These are phyloP conservation scores for Cladopsammia gracilis DNA, from an alignment of 64 coral and sea anemone genomes.

Conservation along the genomic window DNA sequence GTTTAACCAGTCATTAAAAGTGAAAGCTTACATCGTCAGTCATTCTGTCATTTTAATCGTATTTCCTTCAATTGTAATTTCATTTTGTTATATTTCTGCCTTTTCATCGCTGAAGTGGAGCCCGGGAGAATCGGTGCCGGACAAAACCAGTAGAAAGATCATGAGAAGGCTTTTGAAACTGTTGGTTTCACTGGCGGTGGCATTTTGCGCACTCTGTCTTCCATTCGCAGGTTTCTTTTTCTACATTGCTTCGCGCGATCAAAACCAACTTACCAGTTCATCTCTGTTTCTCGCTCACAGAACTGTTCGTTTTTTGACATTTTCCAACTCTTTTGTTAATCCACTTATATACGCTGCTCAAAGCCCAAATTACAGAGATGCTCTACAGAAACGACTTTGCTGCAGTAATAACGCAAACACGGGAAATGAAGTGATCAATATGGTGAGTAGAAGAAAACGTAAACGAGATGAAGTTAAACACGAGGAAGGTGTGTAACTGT, in stretches of 20 bases:
- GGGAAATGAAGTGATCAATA: neutral
- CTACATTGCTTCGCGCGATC: neutral
- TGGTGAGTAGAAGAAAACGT: neutral
- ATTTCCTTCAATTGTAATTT: constrained; percentile 1
- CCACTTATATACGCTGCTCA: constrained; percentile 26
- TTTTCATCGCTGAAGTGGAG: neutral
- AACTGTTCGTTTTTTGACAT: constrained; percentile 2
- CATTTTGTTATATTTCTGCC: constrained; percentile 13
- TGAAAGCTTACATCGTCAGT: neutral
- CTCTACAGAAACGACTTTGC: neutral
- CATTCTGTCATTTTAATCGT: neutral
- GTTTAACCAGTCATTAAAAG: neutral
- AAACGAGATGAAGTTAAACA: too few species aligned
- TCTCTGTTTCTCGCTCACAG: neutral
- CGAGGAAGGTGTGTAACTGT: too few species aligned
- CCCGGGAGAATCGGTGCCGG: neutral
- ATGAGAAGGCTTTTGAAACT: constrained; percentile 24
- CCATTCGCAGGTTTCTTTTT: constrained; percentile 21
- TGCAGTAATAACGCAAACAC: neutral
- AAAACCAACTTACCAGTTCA: neutral
- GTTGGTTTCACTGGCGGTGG: neutral
- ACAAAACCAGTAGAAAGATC: neutral
- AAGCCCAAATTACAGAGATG: constrained; percentile 17
- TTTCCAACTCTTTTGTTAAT: constrained; percentile 15
- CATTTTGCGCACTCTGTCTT: constrained; percentile 4